A percentile compares a stretch with the other conserved stretches of the same genome.
phyloP scores from a whole-genome alignment of 2,888 invertebrate species.

The Geophilus truncorum region DNA sequence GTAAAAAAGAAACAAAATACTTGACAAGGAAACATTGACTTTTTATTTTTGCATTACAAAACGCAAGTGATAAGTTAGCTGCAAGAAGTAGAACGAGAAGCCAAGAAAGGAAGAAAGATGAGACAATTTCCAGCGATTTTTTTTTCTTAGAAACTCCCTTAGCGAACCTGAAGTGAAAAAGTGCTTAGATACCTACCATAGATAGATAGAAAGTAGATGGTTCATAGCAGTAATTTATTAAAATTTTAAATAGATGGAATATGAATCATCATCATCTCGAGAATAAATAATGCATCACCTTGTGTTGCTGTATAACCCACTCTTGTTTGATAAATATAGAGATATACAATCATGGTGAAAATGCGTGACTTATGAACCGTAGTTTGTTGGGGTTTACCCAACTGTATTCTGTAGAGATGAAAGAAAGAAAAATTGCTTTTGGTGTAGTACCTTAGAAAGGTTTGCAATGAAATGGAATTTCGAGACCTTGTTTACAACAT shows the following conservation, averaged over 20 bases:
- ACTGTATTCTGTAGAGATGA: background rate
- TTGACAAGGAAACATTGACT: conserved; percentile 25
- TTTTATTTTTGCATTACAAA: conserved; percentile 27
- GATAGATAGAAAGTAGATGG: background rate
- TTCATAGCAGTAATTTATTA: background rate
- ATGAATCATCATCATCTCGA: background rate
- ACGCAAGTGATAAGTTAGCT: conserved; percentile 10
- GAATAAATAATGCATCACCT: background rate
- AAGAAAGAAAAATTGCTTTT: background rate
- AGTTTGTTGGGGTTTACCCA: background rate
- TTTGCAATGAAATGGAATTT: background rate
- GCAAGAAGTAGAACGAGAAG: background rate
- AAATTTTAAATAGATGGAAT: too few relatives aligned
- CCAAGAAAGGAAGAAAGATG: conserved; percentile 25
- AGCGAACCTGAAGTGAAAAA: background rate
- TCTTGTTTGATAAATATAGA: too few relatives aligned
- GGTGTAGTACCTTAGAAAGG: background rate
- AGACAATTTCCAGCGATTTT: conserved; percentile 2
- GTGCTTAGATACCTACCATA: background rate
- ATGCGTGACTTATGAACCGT: background rate
- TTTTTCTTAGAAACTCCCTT: background rate
- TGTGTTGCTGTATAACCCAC: background rate
- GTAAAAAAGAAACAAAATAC: conserved; percentile 23
- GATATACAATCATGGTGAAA: background rate
- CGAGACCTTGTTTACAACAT: background rate